Percentiles rank a stretch among this genome's conserved stretches.
Evolutionary conservation across 2,113 vertebrate species (phyloP).

Genomic region (Symphodus melops): DNA sequence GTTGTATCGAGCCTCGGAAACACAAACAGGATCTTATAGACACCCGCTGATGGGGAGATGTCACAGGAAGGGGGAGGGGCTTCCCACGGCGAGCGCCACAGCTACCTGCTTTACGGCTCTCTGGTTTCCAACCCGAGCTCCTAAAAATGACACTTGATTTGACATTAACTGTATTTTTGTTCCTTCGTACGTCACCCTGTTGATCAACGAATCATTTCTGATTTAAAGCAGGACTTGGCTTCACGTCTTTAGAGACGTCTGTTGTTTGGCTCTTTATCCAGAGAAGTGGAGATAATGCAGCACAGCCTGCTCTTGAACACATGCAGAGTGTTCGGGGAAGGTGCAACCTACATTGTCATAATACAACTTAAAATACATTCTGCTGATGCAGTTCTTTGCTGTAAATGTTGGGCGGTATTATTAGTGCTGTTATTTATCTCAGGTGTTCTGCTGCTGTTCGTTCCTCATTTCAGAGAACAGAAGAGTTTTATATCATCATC

Average conservation of each 20-base stretch:
- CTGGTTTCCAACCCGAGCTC: too few relatives aligned
- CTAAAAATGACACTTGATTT: too few relatives aligned
- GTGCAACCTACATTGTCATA: slow-evolving; percentile 22
- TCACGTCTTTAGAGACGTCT: neutral
- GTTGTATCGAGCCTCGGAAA: too few relatives aligned
- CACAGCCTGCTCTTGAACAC: neutral
- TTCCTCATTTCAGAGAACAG: slow-evolving; percentile 4
- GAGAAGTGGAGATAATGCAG: neutral
- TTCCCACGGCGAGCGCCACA: too few relatives aligned
- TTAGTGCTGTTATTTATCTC: slow-evolving; percentile 28
- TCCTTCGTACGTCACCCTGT: too few relatives aligned
- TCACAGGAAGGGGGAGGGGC: too few relatives aligned
- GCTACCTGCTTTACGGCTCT: too few relatives aligned
- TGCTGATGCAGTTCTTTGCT: slow-evolving; percentile 24
- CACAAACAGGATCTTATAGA: too few relatives aligned
- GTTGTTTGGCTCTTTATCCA: neutral
- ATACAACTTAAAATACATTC: slow-evolving; percentile 33
- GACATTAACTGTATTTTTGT: too few relatives aligned
- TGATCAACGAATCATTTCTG: too few relatives aligned
- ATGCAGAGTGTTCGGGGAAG: slow-evolving; percentile 16
- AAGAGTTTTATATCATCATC: neutral
- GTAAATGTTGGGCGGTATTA: slow-evolving; percentile 26
- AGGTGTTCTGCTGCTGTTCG: slow-evolving; percentile 5
- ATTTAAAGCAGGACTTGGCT: neutral
- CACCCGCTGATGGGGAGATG: too few relatives aligned